Conservation (phyloP, 2,888 invertebrate species). For the Phymatocera aterrima region DNA sequence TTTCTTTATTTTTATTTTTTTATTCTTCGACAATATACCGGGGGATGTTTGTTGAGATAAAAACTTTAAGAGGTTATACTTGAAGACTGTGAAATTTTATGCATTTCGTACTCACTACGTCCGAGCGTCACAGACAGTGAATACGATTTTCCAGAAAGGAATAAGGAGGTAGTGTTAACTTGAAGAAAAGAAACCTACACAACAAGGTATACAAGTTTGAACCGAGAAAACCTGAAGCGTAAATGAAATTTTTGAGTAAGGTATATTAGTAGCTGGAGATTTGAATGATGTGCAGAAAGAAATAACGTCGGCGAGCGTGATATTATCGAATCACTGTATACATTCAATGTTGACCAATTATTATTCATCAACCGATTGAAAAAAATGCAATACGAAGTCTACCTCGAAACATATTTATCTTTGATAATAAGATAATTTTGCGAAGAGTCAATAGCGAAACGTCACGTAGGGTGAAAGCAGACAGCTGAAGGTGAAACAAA, state of each 20-base stretch:
- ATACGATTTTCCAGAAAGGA: too few relatives aligned
- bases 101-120: background rate
- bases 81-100: background rate
- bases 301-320: background rate
- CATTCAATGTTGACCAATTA: constrained; percentile 7
- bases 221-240: too few relatives aligned
- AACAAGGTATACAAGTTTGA: too few relatives aligned
- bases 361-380: background rate
- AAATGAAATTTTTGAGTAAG: too few relatives aligned
- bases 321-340: background rate
- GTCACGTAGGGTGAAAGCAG: background rate
- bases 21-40: background rate
- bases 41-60: background rate
- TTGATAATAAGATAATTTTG: background rate
- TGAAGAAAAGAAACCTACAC: too few relatives aligned
- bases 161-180: too few relatives aligned
- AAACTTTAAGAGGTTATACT: background rate
- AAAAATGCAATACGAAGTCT: background rate
- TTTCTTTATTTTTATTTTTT: background rate
- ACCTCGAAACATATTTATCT: background rate
- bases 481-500: background rate
- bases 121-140: background rate
- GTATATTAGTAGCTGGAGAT: too few relatives aligned
- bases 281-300: too few relatives aligned
- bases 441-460: background rate